phyloP scores from a whole-genome alignment of 2,888 invertebrate species.

The Rhagonycha fulva region DNA sequence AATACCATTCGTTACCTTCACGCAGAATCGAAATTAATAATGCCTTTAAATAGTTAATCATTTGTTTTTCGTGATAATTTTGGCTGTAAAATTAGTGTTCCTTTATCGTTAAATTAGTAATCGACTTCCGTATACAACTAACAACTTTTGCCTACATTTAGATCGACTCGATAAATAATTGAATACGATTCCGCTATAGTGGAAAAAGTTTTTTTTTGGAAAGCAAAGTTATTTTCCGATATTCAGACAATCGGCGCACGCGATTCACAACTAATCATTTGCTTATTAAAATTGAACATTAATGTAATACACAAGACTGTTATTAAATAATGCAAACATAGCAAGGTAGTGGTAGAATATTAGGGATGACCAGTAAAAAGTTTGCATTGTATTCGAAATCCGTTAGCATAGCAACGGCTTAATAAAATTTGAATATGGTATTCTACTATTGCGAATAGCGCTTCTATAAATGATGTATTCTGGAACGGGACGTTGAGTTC shows the following conservation, averaged over 20 bases:
- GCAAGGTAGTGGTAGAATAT: slow-evolving; percentile 1
- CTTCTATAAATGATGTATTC: slow-evolving; percentile 29
- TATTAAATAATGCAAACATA: slow-evolving; percentile 33
- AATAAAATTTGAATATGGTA: slow-evolving; percentile 27
- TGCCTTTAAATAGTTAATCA: background rate
- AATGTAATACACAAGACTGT: slow-evolving; percentile 31
- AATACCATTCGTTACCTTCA: background rate
- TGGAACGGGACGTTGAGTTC: slow-evolving; percentile 34
- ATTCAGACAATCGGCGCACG: slow-evolving; percentile 32
- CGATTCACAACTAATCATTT: slow-evolving; percentile 32
- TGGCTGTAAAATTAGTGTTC: background rate
- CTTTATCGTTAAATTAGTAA: slow-evolving; percentile 13
- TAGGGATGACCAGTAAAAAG: slow-evolving; percentile 28
- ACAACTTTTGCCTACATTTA: slow-evolving; percentile 18
- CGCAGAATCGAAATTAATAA: background rate
- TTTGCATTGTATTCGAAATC: slow-evolving; percentile 37
- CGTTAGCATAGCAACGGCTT: slow-evolving; percentile 37
- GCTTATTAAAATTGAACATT: slow-evolving; percentile 32
- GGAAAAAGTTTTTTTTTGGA: slow-evolving; percentile 18
- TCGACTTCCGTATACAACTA: slow-evolving; percentile 5
- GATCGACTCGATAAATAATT: slow-evolving; percentile 15
- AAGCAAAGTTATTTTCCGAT: slow-evolving; percentile 19
- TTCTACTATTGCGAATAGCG: slow-evolving; percentile 31
- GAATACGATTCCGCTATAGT: slow-evolving; percentile 17
- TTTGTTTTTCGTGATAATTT: background rate